Evolutionary conservation across 2,113 vertebrate species (phyloP).

Genomic region (Phyllopteryx taeniolatus): DNA sequence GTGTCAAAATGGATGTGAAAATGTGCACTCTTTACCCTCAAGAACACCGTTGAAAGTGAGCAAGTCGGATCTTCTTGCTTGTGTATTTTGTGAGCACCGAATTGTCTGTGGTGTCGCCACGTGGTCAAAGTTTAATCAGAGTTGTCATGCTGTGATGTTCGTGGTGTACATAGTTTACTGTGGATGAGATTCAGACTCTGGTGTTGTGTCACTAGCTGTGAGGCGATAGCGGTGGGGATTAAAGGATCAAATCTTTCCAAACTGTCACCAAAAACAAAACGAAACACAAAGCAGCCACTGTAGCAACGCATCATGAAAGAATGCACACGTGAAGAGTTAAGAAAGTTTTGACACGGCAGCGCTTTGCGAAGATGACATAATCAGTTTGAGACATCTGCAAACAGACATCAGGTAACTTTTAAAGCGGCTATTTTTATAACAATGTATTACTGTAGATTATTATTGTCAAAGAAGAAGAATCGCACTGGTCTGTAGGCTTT

Average conservation of each 20-base stretch:
- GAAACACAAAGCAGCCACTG: slow-evolving; percentile 41
- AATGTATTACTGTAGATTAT: slow-evolving; percentile 13
- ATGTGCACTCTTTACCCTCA: slow-evolving; percentile 18
- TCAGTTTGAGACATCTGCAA: slow-evolving; percentile 34
- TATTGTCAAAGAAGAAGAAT: slow-evolving; percentile 16
- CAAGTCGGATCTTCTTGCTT: slow-evolving; percentile 44
- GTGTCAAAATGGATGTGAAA: slow-evolving; percentile 19
- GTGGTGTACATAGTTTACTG: slow-evolving; percentile 46
- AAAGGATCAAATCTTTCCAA: slow-evolving; percentile 28
- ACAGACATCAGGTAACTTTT: slow-evolving; percentile 36
- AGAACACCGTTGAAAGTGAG: slow-evolving; percentile 23
- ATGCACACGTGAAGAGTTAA: slow-evolving; percentile 32
- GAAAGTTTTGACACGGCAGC: slow-evolving; percentile 22
- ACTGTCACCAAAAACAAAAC: slow-evolving; percentile 40
- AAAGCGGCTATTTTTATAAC: slow-evolving; percentile 15
- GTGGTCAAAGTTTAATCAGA: slow-evolving; percentile 51
- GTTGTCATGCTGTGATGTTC: slow-evolving; percentile 42
- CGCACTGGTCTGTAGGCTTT: slow-evolving; percentile 12
- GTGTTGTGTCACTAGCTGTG: slow-evolving; percentile 19
- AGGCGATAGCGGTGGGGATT: background rate
- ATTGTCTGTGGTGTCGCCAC: slow-evolving; percentile 34
- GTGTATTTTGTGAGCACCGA: slow-evolving; percentile 52
- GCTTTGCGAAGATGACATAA: slow-evolving; percentile 31
- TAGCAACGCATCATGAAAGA: slow-evolving; percentile 35
- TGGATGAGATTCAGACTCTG: slow-evolving; percentile 38